Evolutionary conservation across 2,888 invertebrate species (phyloP).

Genomic region (Rotaria macrura): DNA sequence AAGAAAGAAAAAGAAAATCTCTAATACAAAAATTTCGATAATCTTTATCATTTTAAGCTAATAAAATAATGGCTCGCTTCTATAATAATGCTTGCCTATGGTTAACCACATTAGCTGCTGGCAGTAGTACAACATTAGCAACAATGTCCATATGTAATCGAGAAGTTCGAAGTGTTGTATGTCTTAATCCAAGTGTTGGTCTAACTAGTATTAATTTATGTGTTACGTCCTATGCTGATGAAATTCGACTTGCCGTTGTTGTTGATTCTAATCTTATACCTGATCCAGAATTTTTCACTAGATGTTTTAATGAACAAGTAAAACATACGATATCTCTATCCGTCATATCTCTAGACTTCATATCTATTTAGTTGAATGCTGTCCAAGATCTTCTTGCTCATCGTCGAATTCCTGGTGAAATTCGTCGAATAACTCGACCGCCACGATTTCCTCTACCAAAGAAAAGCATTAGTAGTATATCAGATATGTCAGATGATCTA

Average conservation of each 20-base stretch:
- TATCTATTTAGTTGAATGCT: neutral
- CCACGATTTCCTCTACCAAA: neutral
- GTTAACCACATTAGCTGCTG: neutral
- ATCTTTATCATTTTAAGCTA: neutral
- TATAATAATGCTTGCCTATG: constrained; percentile 6
- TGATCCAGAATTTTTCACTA: neutral
- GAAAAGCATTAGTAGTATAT: neutral
- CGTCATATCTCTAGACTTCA: neutral
- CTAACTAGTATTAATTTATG: neutral
- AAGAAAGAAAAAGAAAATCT: neutral
- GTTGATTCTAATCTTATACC: neutral
- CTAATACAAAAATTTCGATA: neutral
- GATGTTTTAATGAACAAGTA: constrained; percentile 17
- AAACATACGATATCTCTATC: neutral
- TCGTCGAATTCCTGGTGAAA: constrained; percentile 4
- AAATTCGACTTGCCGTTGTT: neutral
- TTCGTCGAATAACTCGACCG: neutral
- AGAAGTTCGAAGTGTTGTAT: constrained; percentile 26
- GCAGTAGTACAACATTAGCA: constrained; percentile 22
- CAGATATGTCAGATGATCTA: constrained; percentile 10
- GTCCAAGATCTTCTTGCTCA: neutral
- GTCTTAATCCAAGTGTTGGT: constrained; percentile 27
- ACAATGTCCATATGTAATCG: constrained; percentile 28
- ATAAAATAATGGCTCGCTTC: constrained; percentile 1
- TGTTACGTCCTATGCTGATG: constrained; percentile 5